phyloP scores from a whole-genome alignment of 2,113 vertebrate species.

The Poecile atricapillus region DNA sequence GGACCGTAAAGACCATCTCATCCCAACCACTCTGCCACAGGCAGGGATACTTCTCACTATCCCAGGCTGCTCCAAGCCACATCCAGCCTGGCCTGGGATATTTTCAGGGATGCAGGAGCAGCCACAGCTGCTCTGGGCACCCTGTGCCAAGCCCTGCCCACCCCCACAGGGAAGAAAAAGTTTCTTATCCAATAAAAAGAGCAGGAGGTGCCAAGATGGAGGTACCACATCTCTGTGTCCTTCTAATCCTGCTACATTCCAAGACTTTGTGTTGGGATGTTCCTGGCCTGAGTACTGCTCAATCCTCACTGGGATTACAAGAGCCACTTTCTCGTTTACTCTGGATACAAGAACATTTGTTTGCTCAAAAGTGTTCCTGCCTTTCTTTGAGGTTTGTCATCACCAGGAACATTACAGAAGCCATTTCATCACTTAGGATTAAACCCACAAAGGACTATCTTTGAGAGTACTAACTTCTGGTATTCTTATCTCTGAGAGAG shows the following conservation, averaged over 20 bases:
- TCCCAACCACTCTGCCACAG: background rate
- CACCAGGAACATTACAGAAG: background rate
- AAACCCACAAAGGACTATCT: background rate
- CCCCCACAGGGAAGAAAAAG: background rate
- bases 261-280: background rate
- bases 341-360: background rate
- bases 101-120: background rate
- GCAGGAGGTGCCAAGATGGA: background rate
- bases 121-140: background rate
- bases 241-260: background rate
- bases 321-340: background rate
- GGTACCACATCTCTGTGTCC: background rate
- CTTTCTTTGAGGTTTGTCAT: background rate
- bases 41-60: accelerated
- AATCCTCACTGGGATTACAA: background rate
- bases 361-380: background rate
- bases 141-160: background rate
- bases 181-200: background rate
- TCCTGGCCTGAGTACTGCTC: background rate
- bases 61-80: accelerated
- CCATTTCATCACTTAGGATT: background rate
- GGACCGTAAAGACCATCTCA: background rate
- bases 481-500: background rate
- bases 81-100: accelerated
- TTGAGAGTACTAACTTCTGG: background rate